Evolutionary conservation across 2,888 invertebrate genomes (phyloP).

Genomic region (Dorcus hopei): DNA sequence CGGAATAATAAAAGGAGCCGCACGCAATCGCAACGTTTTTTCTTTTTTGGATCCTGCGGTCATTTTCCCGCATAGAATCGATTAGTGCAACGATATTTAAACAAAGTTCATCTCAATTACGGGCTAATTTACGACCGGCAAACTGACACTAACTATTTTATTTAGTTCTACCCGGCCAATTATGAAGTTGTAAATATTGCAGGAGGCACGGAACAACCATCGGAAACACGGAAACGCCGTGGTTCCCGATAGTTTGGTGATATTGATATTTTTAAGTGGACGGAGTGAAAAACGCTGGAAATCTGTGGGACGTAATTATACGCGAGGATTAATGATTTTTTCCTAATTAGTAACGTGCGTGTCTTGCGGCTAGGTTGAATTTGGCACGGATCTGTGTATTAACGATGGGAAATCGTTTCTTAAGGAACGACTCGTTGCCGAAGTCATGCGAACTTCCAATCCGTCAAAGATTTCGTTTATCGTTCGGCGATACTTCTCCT

Average conservation of each 20-base stretch:
- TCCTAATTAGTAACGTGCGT: conserved; percentile 48
- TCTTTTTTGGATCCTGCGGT: no score
- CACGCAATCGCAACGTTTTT: conserved; percentile 1
- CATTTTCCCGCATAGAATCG: no score
- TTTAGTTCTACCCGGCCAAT: conserved; percentile 33
- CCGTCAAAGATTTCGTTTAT: conserved; percentile 45
- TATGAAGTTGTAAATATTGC: conserved; percentile 41
- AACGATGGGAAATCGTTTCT: conserved; percentile 39
- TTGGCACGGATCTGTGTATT: conserved; percentile 36
- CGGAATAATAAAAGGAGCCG: neutral
- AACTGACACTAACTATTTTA: conserved; percentile 43
- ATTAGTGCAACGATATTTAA: no score
- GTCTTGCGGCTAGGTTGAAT: conserved; percentile 35
- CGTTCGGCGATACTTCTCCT: conserved; percentile 27
- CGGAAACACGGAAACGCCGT: neutral
- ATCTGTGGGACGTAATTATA: conserved; percentile 35
- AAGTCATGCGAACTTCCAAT: conserved; percentile 44
- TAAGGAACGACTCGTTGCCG: conserved; percentile 32
- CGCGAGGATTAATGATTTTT: conserved; percentile 45
- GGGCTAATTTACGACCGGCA: conserved; percentile 41
- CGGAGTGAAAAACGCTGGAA: conserved; percentile 7
- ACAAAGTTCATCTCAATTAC: conserved; percentile 46
- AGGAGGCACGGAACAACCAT: conserved; percentile 31
- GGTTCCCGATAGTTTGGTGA: neutral
- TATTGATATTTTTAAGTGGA: neutral